Evolutionary conservation across 2,113 vertebrate genomes (phyloP).

Genomic region (Colossoma macropomum): DNA sequence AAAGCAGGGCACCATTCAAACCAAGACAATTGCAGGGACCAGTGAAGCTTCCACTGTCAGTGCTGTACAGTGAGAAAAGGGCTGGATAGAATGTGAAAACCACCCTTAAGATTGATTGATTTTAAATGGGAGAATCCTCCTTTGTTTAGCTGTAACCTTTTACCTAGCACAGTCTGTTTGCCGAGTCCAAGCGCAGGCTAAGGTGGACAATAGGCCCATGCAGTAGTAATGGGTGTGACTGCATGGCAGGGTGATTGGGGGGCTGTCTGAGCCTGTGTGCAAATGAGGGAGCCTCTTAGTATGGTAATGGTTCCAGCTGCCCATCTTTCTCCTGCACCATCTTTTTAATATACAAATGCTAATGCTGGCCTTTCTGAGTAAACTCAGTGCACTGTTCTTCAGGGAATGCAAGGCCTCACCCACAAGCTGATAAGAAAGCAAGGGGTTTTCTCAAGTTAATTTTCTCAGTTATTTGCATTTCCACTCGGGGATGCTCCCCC

Average conservation of each 20-base stretch:
- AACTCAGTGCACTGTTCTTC: slow-evolving; percentile 56
- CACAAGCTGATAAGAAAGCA: slow-evolving; percentile 57
- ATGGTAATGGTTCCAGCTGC: slow-evolving; percentile 75
- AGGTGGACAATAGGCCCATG: slow-evolving; percentile 75
- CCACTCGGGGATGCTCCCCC: slow-evolving; percentile 21
- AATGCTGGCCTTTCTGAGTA: slow-evolving; percentile 65
- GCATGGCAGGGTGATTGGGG: slow-evolving; percentile 56
- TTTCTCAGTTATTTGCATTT: slow-evolving; percentile 50
- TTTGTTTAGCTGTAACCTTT: slow-evolving; percentile 76
- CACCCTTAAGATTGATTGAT: slow-evolving; percentile 70
- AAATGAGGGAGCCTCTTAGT: slow-evolving; percentile 81
- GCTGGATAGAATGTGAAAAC: slow-evolving; percentile 69
- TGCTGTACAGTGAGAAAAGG: slow-evolving; percentile 51
- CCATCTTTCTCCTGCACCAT: slow-evolving; percentile 66
- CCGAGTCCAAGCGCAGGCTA: slow-evolving; percentile 62
- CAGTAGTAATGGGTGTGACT: slow-evolving; percentile 75
- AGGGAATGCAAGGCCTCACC: slow-evolving; percentile 58
- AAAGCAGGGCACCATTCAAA: slow-evolving; percentile 28
- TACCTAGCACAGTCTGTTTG: slow-evolving; percentile 73
- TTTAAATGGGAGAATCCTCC: slow-evolving; percentile 70
- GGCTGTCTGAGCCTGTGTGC: slow-evolving; percentile 73
- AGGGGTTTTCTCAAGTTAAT: slow-evolving; percentile 45
- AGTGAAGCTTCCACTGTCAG: slow-evolving; percentile 64
- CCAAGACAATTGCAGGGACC: slow-evolving; percentile 29
- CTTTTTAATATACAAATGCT: slow-evolving; percentile 79